Evolutionary conservation across 1,140 invertebrate genomes (phyloP), one percentile per base, ranked within the genome.

Genomic region (Bemisia tabaci): DNA sequence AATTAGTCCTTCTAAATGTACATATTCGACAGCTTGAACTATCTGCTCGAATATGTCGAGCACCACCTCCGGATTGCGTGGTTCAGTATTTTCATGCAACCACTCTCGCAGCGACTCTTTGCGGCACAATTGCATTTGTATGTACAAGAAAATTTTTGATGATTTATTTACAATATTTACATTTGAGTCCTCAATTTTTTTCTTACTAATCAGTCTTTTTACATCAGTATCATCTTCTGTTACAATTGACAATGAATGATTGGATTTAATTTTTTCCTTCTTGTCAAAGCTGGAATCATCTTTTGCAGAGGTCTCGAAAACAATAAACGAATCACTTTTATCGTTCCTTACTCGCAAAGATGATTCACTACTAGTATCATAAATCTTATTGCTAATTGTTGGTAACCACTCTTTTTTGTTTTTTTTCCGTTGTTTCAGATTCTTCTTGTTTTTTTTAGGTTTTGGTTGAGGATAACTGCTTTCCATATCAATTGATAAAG

Each of bases 101-200:
- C 95, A 98, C 69, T 97, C 94, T 72, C 89, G 86, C 9, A 98
- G 79, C 70, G 90, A 96, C 66, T 94, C 86, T 71, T 88, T 87
- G 62, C 85, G 84, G 75, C 95, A 98, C 60, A 98, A 75, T 77
- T 98, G 94, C 95, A 98, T 98, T 78, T 98, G 94, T 74, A 98
- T 97, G 73, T 95, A 97, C 0, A 98, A 80, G 77, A 68, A 74
- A 48, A 73, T 71, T 69, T 68, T 70, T 1, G 67, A 68, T 22
- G 65, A 60, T 66, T 65, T 65, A 22, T 59, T 23, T 25, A 65
- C 9, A 23, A 58, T 58, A 25, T 66, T 39, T 11, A 24, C 9
- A 25, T 75, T 76, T 2, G 78, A 77, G 17, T 70, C 62, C 25
- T 70, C 63, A 17, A 72, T 39, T 1, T 67, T 58, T 22, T 63